These are phyloP conservation scores for Parnassius smintheus DNA, from an alignment of 2,888 invertebrate species.

Conservation along the genomic window DNA sequence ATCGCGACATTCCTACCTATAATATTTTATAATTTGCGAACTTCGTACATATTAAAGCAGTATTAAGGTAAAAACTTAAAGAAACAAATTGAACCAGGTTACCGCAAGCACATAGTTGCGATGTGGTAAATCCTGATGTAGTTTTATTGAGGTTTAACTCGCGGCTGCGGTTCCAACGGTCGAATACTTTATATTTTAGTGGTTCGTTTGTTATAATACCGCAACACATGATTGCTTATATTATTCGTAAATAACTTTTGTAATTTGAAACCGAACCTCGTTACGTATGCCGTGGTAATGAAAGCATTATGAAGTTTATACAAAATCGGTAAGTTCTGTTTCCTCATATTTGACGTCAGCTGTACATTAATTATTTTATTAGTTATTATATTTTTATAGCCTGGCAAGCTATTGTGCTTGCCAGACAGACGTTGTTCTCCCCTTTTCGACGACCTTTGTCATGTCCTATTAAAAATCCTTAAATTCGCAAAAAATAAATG, in stretches of 20 bases:
- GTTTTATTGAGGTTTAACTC: constrained; percentile 10
- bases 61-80: not conserved
- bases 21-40: too few relatives aligned
- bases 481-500: too few relatives aligned
- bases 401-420: too few relatives aligned
- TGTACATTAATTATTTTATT: too few relatives aligned
- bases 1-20: too few relatives aligned
- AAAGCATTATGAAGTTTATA: not conserved
- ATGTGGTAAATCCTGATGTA: constrained; percentile 14
- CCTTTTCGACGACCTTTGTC: too few relatives aligned
- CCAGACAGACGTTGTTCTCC: too few relatives aligned
- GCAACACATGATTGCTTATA: constrained; percentile 12
- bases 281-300: not conserved
- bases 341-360: not conserved
- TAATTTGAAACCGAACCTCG: constrained; percentile 10
- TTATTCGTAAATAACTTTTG: constrained; percentile 17
- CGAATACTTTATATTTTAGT: constrained; percentile 4
- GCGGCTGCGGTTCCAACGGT: constrained; percentile 8
- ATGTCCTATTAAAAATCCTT: too few relatives aligned
- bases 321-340: not conserved
- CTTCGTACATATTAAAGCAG: too few relatives aligned
- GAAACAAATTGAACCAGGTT: not conserved
- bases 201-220: constrained; percentile 23
- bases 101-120: not conserved
- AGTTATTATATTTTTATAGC: too few relatives aligned